phyloP scores from a whole-genome alignment of 2,888 invertebrate genomes.

The Orgyia antiqua region DNA sequence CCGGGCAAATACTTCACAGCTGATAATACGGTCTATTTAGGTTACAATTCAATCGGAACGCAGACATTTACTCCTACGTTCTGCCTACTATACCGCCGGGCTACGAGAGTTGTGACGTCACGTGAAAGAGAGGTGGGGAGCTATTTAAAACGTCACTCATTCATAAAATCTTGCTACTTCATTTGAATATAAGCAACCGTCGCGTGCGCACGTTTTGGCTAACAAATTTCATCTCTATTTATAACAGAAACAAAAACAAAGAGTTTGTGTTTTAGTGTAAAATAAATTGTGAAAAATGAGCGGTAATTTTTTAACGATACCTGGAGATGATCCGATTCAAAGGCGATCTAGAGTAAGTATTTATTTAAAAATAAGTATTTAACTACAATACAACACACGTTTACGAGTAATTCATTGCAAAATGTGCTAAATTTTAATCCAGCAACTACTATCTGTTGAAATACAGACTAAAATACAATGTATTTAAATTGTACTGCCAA shows the following conservation, averaged over 20 bases:
- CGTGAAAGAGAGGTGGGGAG: constrained; percentile 28
- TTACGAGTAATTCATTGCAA: too few species aligned
- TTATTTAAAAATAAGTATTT: not conserved
- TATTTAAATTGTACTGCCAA: too few species aligned
- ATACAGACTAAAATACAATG: too few species aligned
- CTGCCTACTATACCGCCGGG: constrained; percentile 35
- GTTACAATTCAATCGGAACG: constrained; percentile 50
- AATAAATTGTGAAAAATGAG: constrained; percentile 57
- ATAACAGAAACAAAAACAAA: constrained; percentile 32
- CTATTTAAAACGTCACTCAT: constrained; percentile 74
- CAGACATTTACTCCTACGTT: too few species aligned
- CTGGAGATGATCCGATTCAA: constrained; percentile 61
- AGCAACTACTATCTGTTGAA: too few species aligned
- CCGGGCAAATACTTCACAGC: constrained; percentile 32
- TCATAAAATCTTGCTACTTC: constrained; percentile 57
- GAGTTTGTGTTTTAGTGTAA: constrained; percentile 31
- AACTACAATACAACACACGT: too few species aligned
- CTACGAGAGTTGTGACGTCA: constrained; percentile 45
- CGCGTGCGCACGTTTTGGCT: constrained; percentile 55
- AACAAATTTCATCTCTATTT: constrained; percentile 30
- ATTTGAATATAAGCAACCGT: constrained; percentile 48
- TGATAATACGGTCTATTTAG: constrained; percentile 48
- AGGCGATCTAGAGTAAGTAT: constrained; percentile 61
- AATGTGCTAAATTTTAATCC: too few species aligned
- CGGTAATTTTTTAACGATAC: constrained; percentile 70